These are phyloP conservation scores for Rafetus swinhoei DNA, from an alignment of 2,113 vertebrate species.

Conservation along the genomic window DNA sequence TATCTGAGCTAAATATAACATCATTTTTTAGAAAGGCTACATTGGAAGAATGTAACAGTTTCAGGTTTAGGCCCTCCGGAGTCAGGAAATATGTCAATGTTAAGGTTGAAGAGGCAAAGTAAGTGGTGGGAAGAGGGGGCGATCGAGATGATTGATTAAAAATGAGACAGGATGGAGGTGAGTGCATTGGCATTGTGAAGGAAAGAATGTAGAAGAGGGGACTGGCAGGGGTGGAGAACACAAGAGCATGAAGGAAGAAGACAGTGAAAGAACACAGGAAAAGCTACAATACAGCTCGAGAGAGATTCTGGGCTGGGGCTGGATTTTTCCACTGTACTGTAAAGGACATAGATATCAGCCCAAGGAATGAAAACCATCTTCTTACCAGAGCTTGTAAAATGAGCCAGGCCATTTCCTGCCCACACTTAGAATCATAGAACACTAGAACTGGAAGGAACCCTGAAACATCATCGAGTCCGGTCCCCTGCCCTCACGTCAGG, in stretches of 20 bases:
- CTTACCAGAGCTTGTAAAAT: not conserved
- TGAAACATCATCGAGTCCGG: no score
- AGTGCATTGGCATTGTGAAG: not conserved
- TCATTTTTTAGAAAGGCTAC: conserved; percentile 5
- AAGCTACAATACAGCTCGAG: not conserved
- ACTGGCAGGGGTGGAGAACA: not conserved
- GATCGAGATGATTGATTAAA: not conserved
- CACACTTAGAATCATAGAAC: not conserved
- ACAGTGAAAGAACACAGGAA: not conserved
- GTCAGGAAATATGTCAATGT: not conserved
- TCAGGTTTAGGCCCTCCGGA: not conserved
- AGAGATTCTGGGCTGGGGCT: not conserved
- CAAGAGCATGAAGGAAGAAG: not conserved
- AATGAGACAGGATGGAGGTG: fast-evolving
- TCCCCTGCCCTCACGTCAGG: no score
- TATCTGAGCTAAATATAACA: not conserved
- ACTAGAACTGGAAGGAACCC: no score
- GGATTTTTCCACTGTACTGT: fast-evolving
- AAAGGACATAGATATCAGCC: not conserved
- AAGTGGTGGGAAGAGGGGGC: not conserved
- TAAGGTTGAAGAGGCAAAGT: not conserved
- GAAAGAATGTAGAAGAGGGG: not conserved
- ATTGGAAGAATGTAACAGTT: not conserved
- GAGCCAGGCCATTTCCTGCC: fast-evolving
- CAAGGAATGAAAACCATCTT: not conserved